A percentile compares a stretch with the other conserved stretches of the same genome.
Evolutionary conservation across 2,797 vertebrate genomes (phyloP).

Genomic region (Cryptoprocta ferox): DNA sequence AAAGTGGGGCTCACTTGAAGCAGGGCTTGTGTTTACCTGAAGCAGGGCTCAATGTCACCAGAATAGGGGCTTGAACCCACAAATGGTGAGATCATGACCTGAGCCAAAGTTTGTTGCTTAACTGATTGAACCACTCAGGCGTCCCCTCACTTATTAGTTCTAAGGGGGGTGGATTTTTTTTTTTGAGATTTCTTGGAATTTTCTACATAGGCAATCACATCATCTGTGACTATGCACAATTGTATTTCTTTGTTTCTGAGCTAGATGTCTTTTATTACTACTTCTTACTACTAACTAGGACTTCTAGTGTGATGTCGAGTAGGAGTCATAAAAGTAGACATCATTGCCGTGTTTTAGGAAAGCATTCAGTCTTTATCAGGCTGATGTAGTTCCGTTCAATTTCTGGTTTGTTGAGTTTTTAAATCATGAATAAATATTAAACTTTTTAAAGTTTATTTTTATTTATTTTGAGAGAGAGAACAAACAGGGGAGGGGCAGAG

Average conservation of each 20-base stretch:
- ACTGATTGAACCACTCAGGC: no score
- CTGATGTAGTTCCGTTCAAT: background rate
- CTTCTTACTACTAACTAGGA: background rate
- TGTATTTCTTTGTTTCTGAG: slow-evolving; percentile 42
- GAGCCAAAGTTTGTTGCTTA: no score
- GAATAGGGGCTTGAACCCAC: no score
- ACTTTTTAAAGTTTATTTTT: background rate
- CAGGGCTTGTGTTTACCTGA: no score
- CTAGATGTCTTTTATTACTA: slow-evolving; percentile 21
- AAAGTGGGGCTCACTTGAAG: no score
- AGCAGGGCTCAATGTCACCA: no score
- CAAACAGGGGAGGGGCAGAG: no score
- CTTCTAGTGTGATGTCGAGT: background rate
- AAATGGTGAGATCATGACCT: no score
- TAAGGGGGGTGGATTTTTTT: background rate
- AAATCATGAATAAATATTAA: background rate
- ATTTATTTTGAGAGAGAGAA: no score
- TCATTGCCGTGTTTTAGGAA: background rate
- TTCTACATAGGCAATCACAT: background rate
- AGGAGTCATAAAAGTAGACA: background rate
- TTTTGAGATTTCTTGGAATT: background rate
- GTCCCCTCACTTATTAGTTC: background rate
- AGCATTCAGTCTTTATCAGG: background rate
- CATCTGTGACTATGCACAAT: background rate
- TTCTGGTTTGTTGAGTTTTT: background rate